Percentiles rank a stretch among this genome's conserved stretches.
Evolutionary conservation across 2,113 vertebrate genomes (phyloP).

Genomic region (Xenus cinereus): DNA sequence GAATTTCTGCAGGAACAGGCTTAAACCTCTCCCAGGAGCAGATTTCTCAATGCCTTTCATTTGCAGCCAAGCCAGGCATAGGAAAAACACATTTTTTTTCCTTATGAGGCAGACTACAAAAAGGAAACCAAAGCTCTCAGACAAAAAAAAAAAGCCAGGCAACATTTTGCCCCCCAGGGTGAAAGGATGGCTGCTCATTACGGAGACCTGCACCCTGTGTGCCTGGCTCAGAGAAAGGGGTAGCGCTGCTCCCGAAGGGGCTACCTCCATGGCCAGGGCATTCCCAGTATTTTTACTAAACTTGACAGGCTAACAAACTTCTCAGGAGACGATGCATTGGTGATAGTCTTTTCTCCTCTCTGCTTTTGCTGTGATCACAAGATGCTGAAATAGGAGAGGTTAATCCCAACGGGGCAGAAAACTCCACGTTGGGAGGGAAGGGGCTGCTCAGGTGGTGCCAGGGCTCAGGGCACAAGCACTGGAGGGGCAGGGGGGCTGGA

Average conservation of each 20-base stretch:
- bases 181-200: accelerated
- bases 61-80: neutral
- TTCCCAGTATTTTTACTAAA: neutral
- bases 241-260: neutral
- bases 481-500: neutral
- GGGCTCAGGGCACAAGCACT: neutral
- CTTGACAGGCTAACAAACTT: neutral
- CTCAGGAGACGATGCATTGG: neutral
- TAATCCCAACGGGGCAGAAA: neutral
- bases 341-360: neutral
- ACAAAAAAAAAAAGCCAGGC: neutral
- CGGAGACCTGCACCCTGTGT: neutral
- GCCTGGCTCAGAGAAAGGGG: accelerated
- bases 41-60: neutral
- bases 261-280: neutral
- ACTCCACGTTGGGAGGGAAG: neutral
- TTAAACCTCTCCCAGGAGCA: neutral
- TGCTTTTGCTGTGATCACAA: neutral
- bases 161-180: neutral
- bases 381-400: neutral
- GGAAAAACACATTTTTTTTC: neutral
- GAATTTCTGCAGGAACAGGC: neutral
- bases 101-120: neutral
- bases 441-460: neutral
- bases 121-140: neutral